Conservation (phyloP, 2,797 vertebrate genomes). For the Tinamus major region DNA sequence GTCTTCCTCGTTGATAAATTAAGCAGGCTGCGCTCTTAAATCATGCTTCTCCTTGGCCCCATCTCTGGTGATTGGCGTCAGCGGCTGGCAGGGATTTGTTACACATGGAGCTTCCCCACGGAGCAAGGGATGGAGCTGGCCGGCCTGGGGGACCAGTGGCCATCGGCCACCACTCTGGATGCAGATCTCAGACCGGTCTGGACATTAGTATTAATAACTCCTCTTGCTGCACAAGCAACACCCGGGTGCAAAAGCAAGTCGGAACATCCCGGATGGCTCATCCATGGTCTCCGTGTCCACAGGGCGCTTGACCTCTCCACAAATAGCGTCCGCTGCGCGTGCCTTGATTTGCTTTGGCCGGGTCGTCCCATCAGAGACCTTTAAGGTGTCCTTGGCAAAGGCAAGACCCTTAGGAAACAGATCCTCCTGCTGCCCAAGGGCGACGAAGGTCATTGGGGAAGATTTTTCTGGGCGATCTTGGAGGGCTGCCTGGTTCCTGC, state of each 20-base stretch:
- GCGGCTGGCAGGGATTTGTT: not conserved
- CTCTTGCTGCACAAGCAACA: fast-evolving
- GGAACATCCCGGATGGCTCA: not conserved
- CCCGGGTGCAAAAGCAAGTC: slow-evolving; percentile 4
- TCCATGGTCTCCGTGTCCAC: not conserved
- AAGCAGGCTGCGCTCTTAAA: not conserved
- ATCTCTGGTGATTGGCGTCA: not conserved
- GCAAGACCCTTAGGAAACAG: not conserved
- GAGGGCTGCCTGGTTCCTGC: slow-evolving; percentile 5
- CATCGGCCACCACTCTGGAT: fast-evolving
- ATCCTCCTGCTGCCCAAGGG: not conserved
- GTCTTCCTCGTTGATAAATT: slow-evolving; percentile 37
- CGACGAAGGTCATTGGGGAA: not conserved
- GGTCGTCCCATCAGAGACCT: not conserved
- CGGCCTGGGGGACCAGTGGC: not conserved
- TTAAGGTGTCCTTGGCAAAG: not conserved
- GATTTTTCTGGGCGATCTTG: not conserved
- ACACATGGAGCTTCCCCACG: not conserved
- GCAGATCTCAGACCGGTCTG: not conserved
- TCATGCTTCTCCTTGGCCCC: not conserved
- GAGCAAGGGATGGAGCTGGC: not conserved
- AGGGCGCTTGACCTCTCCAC: not conserved
- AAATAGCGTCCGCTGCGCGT: not conserved
- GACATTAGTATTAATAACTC: not conserved
- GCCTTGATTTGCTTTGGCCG: not conserved